Conservation (phyloP, 1,140 invertebrate genomes). For the Drosophila pectinifera region DNA sequence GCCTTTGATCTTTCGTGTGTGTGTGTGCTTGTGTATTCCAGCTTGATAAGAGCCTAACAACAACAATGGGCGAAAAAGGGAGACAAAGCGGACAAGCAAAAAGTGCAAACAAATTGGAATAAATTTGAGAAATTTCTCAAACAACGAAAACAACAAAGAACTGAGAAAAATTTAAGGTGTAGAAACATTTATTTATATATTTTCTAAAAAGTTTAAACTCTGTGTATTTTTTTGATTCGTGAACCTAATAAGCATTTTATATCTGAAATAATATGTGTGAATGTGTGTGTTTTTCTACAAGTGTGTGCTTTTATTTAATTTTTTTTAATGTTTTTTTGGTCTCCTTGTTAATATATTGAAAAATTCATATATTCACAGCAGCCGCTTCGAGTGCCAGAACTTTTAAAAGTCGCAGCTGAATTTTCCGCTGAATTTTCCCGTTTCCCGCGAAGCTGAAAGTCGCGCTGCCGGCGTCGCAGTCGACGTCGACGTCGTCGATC, state of each 20-base stretch:
- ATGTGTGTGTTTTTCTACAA: background rate
- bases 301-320: background rate
- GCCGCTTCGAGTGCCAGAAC: slow-evolving; percentile 34
- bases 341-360: background rate
- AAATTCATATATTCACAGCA: slow-evolving; percentile 24
- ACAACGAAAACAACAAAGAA: background rate
- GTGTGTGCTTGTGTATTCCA: slow-evolving; percentile 39
- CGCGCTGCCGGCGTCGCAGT: slow-evolving; percentile 37
- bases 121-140: slow-evolving; percentile 14
- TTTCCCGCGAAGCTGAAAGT: slow-evolving; percentile 32
- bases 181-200: too few species aligned
- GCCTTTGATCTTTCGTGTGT: slow-evolving; percentile 5
- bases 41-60: slow-evolving; percentile 47
- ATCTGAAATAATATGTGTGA: too few species aligned
- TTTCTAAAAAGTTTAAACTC: too few species aligned
- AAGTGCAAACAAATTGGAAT: slow-evolving; percentile 42
- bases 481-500: slow-evolving; percentile 41
- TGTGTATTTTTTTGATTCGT: too few species aligned
- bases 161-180: background rate
- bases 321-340: too few species aligned
- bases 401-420: slow-evolving; percentile 36
- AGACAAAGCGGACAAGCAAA: slow-evolving; percentile 3
- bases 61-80: slow-evolving; percentile 21
- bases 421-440: slow-evolving; percentile 33
- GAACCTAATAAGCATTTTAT: too few species aligned